Base-by-base conservation (phyloP, 2,797 vertebrate genomes). In the Myioborus melanocephalus region DNA sequence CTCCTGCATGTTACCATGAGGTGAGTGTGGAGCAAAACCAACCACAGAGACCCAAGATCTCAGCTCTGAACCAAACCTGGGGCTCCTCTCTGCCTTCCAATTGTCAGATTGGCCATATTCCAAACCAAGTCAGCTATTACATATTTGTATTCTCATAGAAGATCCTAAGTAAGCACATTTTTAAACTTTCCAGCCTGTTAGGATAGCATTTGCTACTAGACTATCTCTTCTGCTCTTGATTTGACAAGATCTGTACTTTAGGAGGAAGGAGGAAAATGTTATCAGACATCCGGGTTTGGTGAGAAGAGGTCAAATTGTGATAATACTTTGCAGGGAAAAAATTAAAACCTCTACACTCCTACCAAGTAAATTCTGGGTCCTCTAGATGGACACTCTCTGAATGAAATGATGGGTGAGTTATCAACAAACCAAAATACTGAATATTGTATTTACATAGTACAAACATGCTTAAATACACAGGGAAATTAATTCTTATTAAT, bases 1-100 rank as follows among this genome's bases (percentile, higher is more conserved):
- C 98, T 99, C 89, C 98, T 99, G 93, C 99, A 99, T 18, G 76
- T 99, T 89, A 99, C 99, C 19, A 98, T 99, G 96, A 99, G 99
- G 99, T 99, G 97, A 99, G 99, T 98, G 85, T 9, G 47, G 23
- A 24, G 55, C 47, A 84, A 60, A 81, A 57, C 43, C n/a, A 27
- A 18, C 32, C 50, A 19, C 8, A 37, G 18, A 61, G 59, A 70
- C 26, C 8, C n/a, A 73, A 24, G 23, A 30, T 43, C 47, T 65
- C 65, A 65, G 32, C 78, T 87, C 47, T 70, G 66, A 72, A 50
- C 56, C 34, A 70, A 19, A n/a, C 34, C 13, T 34, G 44, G 22
- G 23, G 17, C 46, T 7, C 39, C 66, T 86, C 30, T 95, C 27
- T 55, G 28, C 55, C 27, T 69, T 78, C 39, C 28, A 10, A 52